Evolutionary conservation across 2,113 vertebrate species (phyloP).

Genomic region (Xenopus laevis): DNA sequence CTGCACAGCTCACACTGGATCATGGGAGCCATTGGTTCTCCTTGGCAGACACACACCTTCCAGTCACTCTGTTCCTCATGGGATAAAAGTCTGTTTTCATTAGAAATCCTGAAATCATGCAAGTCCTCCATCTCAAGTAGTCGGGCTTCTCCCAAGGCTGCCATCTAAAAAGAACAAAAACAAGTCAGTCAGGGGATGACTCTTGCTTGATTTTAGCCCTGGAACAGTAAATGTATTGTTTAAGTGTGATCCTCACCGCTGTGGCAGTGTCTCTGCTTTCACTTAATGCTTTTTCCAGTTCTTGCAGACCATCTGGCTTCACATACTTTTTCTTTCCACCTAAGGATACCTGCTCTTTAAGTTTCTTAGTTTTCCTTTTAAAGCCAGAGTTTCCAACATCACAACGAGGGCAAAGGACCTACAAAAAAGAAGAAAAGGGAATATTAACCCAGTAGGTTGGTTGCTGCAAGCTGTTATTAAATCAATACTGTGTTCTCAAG

Average conservation of each 20-base stretch:
- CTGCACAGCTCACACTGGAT: constrained; percentile 93
- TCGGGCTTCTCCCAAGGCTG: constrained; percentile 79
- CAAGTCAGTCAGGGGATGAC: no score
- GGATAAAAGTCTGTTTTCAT: constrained; percentile 81
- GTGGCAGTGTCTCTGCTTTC: constrained; percentile 81
- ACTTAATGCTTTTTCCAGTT: constrained; percentile 77
- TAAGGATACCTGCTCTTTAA: constrained; percentile 70
- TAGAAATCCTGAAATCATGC: constrained; percentile 74
- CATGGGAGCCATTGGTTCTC: constrained; percentile 83
- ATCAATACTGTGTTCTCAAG: no score
- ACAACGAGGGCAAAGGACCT: constrained; percentile 89
- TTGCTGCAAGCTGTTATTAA: no score
- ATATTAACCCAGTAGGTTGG: no score
- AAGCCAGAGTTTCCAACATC: constrained; percentile 71
- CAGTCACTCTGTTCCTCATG: constrained; percentile 71
- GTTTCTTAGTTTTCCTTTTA: constrained; percentile 85
- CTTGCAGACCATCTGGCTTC: constrained; percentile 73
- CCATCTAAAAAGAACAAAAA: constrained; percentile 68
- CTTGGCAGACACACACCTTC: constrained; percentile 87
- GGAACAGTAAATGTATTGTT: no score
- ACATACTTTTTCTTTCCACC: constrained; percentile 76
- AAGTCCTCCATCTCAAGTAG: constrained; percentile 83
- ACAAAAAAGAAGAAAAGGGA: background rate
- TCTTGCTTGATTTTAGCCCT: background rate
- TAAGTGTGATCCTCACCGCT: constrained; percentile 66